Evolutionary conservation across 2,113 vertebrate species (phyloP), one percentile per base, ranked within the genome.

Genomic region (Microtus ochrogaster): DNA sequence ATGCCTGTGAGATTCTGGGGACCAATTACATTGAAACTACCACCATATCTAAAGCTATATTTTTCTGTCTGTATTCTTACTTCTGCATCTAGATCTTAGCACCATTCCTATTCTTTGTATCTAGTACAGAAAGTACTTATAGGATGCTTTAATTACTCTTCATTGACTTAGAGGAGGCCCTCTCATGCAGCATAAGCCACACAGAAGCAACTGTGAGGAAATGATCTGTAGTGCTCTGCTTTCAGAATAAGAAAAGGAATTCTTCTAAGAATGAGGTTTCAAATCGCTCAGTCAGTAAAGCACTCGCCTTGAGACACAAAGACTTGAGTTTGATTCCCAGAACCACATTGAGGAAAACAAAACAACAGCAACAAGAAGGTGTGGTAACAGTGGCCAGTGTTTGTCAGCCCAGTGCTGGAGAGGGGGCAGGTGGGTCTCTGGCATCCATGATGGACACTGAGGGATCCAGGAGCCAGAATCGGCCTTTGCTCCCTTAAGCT

Each of bases 141-240:
- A 73, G 47, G 82, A 84, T 47, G 21, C 28, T 12, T 76, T 94
- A 90, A 74, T 97, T 97, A 95, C 91, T 95, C 76, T 63, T 52
- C 90, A 58, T 63, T 86, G 73, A 95, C 73, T 89, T 96, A 66
- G 49, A 90, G 77, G 70, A 92, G 68, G 36, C 41, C 30, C 55
- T 81, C 47, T 96, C 16, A 87, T 89, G 94, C 92, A 95, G 52
- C 81, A 33, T 70, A 87, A 93, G 10, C 28, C 30, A 49, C 8
- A 14, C 5, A 21, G 36, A 96, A 83, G 44, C 63, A 74, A 93
- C 19, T 1, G 44, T 65, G 55, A 94, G 61, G n/a, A 52, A 90
- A 7, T 74, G 22, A 95, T 92, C 7, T 86, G 28, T 39, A 78
- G 21, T 26, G 30, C 66, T 76, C 1, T 22, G 16, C 81, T 49